Conservation (phyloP, 2,888 invertebrate genomes). For the Mythimna vitellina region DNA sequence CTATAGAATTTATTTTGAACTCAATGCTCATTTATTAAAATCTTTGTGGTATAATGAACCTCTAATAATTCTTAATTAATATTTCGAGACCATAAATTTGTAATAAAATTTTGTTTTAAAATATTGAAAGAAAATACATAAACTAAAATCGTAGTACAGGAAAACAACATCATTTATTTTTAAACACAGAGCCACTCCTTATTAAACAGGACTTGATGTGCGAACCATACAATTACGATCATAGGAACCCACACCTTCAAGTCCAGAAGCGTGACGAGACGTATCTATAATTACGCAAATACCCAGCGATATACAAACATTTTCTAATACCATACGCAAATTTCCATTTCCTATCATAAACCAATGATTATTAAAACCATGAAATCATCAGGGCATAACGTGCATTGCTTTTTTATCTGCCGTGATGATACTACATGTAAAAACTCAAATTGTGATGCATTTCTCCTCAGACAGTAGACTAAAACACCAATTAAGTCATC, state of each 20-base stretch:
- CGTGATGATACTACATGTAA: neutral
- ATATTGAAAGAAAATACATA: neutral
- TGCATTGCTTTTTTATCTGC: neutral
- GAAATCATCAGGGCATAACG: constrained; percentile 1
- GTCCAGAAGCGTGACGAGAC: constrained; percentile 45
- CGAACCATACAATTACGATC: constrained; percentile 10
- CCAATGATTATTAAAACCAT: constrained; percentile 21
- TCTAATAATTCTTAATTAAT: neutral
- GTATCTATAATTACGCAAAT: constrained; percentile 46
- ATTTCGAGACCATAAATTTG: too few species aligned
- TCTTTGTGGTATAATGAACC: too few species aligned
- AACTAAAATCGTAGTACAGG: too few species aligned
- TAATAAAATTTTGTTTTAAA: too few species aligned
- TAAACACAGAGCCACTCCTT: constrained; percentile 1
- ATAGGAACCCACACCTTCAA: constrained; percentile 15
- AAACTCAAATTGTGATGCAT: neutral
- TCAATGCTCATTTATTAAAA: neutral
- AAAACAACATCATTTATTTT: constrained; percentile 21
- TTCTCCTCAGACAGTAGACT: too few species aligned
- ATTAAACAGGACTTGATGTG: constrained; percentile 19
- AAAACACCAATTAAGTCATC: too few species aligned
- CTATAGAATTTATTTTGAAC: neutral
- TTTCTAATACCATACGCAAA: constrained; percentile 46
- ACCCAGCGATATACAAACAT: constrained; percentile 45
- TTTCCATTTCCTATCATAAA: constrained; percentile 29